A percentile compares a stretch with the other conserved stretches of the same genome.
Evolutionary conservation across 1,140 invertebrate species (phyloP).

Genomic region (Polypedilum pembai): DNA sequence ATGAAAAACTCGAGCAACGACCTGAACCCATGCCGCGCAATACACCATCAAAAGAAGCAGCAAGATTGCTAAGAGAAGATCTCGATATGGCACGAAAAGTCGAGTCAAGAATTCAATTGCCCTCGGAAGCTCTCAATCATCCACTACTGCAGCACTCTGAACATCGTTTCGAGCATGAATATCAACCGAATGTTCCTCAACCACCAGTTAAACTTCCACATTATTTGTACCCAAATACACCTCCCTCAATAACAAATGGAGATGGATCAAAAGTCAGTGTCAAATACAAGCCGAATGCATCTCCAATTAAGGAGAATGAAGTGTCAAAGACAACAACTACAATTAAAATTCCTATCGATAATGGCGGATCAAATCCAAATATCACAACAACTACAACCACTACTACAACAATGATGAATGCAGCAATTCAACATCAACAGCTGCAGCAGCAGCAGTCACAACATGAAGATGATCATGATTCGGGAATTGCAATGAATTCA

Average conservation of each 20-base stretch:
- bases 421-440: constrained; percentile 29
- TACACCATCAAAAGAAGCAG: constrained; percentile 37
- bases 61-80: constrained; percentile 39
- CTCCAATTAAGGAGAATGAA: constrained; percentile 41
- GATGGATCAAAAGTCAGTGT: constrained; percentile 31
- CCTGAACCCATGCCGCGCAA: constrained; percentile 42
- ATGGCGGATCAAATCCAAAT: constrained; percentile 23
- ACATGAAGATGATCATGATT: constrained; percentile 60
- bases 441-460: constrained; percentile 41
- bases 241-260: constrained; percentile 35
- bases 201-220: constrained; percentile 57
- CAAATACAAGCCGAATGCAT: constrained; percentile 30
- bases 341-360: background rate
- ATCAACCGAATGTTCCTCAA: constrained; percentile 53
- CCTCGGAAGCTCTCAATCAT: constrained; percentile 46
- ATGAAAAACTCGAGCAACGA: constrained; percentile 44
- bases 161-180: constrained; percentile 60
- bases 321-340: constrained; percentile 31
- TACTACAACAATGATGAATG: constrained; percentile 29
- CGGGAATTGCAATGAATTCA: constrained; percentile 62
- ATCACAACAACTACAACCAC: constrained; percentile 31
- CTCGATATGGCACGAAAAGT: constrained; percentile 38
- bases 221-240: constrained; percentile 51
- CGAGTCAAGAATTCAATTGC: constrained; percentile 35
- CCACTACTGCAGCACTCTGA: constrained; percentile 66